phyloP scores from a whole-genome alignment of 2,113 vertebrate genomes.

The Gnathonemus longibarbis region DNA sequence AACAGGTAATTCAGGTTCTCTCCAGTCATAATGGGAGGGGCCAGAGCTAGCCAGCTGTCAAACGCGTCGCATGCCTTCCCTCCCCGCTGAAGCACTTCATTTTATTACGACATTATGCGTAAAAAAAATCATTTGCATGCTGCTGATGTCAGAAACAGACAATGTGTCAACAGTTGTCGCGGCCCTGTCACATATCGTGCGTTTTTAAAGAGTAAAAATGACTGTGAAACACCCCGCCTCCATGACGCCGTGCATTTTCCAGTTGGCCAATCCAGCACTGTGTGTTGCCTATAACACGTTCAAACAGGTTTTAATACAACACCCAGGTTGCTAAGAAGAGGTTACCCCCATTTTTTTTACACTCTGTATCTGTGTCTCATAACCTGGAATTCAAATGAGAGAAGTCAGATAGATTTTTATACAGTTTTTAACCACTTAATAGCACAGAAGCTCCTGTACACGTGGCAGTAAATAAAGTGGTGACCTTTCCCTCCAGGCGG shows the following conservation, averaged over 20 bases:
- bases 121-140: not conserved
- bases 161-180: not conserved
- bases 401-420: not conserved
- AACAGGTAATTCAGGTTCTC: slow-evolving; percentile 61
- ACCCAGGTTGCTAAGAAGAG: not conserved
- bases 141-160: not conserved
- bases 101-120: not conserved
- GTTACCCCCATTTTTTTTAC: not conserved
- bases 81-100: not conserved
- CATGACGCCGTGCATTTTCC: not conserved
- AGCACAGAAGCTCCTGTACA: not conserved
- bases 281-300: not conserved
- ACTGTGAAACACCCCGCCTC: too few relatives aligned
- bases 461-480: not conserved
- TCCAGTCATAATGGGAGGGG: slow-evolving; percentile 37
- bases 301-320: not conserved
- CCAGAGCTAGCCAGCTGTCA: slow-evolving; percentile 16
- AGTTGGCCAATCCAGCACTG: not conserved
- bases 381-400: not conserved
- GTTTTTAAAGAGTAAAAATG: not conserved
- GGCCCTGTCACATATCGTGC: not conserved
- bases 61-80: not conserved
- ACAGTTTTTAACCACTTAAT: not conserved
- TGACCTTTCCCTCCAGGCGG: not conserved
- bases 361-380: not conserved